Evolutionary conservation across 1,140 invertebrate genomes (phyloP), one percentile per base, ranked within the genome.

Genomic region (Myzus persicae): DNA sequence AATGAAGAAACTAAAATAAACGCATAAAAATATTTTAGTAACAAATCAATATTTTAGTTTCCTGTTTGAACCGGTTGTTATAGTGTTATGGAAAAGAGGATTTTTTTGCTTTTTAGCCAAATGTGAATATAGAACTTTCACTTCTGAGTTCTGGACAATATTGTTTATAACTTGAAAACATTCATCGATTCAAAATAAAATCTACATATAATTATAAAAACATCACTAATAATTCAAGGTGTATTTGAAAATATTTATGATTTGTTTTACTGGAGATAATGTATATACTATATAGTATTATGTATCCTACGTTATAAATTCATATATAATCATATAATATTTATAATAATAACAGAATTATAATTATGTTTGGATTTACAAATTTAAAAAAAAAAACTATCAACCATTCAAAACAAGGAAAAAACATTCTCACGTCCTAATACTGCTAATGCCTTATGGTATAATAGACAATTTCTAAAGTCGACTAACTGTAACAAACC

Each of bases 31-130:
- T 76, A 76, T 36, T 76, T n/a, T 76, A 76, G 14, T 76, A n/a
- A n/a, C 31, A 76, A 76, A 76, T 76, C 59, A 36, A 76, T 76
- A 76, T 76, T 76, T 76, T 76, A n/a, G n/a, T n/a, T 76, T 76
- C 31, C 31, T n/a, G 59, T 76, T 76, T 36, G 11, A 76, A 76
- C 59, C 59, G 59, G 59, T n/a, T 76, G 59, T n/a, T n/a, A n/a
- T 18, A 76, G 4, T 76, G 31, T 76, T 76, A 76, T n/a, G 31
- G n/a, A 76, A 76, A 76, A 76, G 59, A n/a, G 31, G 31, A 76
- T 76, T 76, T 76, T n/a, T n/a, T 4, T 76, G n/a, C 59, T 76
- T n/a, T 36, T 76, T 18, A 76, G n/a, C 14, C 31, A 22, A 76
- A n/a, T 76, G 1, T n/a, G 31, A 76, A 0, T 18, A 76, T n/a